Evolutionary conservation across 2,797 vertebrate genomes (phyloP).

Genomic region (Aselliscus stoliczkanus): DNA sequence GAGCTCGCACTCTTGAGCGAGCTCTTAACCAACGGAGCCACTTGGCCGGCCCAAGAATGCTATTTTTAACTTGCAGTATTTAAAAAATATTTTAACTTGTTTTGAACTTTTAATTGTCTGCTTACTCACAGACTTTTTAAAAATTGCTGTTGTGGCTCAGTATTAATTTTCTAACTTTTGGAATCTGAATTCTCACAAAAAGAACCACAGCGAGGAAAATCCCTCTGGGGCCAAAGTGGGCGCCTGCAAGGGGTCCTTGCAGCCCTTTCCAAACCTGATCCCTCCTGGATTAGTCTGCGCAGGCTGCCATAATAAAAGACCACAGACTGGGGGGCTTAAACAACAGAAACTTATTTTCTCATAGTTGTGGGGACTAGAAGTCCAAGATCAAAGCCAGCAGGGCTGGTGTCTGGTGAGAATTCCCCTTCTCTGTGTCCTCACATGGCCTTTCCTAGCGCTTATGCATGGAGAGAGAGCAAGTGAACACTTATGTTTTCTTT

Average conservation of each 20-base stretch:
- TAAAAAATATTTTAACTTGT: background rate
- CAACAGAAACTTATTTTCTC: background rate
- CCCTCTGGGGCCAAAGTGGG: background rate
- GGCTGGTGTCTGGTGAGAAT: background rate
- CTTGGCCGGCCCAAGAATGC: too few species aligned
- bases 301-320: background rate
- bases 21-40: too few species aligned
- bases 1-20: too few species aligned
- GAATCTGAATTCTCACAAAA: background rate
- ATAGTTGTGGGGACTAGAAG: background rate
- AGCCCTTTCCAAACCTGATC: background rate
- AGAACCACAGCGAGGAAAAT: background rate
- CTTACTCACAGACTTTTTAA: background rate
- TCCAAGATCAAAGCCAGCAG: background rate
- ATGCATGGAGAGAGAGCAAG: rapidly evolving
- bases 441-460: background rate
- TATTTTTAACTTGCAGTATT: background rate
- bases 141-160: background rate
- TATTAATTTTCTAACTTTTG: background rate
- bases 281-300: background rate
- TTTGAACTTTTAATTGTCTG: background rate
- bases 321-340: background rate
- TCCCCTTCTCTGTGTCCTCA: background rate
- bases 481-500: background rate
- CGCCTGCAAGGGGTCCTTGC: background rate